phyloP scores from a whole-genome alignment of 2,797 vertebrate species.

The Eremophila alpestris region DNA sequence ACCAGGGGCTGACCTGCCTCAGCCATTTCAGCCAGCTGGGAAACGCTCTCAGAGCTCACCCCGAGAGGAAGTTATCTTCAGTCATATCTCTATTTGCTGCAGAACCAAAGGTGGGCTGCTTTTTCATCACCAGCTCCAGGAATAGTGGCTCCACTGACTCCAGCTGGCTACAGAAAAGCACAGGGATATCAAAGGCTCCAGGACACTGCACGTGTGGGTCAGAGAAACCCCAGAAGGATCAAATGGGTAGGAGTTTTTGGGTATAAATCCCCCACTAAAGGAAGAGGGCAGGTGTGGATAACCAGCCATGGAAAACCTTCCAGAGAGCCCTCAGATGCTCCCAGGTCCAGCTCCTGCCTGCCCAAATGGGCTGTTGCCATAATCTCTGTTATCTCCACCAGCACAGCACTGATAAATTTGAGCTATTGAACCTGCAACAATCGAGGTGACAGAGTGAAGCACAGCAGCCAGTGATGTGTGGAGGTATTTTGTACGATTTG shows the following conservation, averaged over 20 bases:
- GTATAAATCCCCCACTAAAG: background rate
- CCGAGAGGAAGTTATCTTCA: background rate
- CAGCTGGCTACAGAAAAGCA: background rate
- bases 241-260: rapidly evolving
- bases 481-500: background rate
- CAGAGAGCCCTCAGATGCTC: background rate
- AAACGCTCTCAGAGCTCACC: rapidly evolving
- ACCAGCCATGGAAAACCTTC: background rate
- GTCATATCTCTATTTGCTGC: background rate
- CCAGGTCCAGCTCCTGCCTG: background rate
- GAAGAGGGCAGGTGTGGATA: background rate
- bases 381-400: background rate
- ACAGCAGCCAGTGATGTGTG: background rate
- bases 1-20: background rate
- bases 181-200: background rate
- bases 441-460: background rate
- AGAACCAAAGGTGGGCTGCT: background rate
- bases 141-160: background rate
- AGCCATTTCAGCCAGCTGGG: background rate
- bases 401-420: background rate
- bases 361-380: background rate
- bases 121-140: background rate
- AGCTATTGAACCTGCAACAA: background rate
- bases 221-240: background rate
- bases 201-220: rapidly evolving